Evolutionary conservation across 2,888 invertebrate species (phyloP).

Genomic region (Nudaria mundana): DNA sequence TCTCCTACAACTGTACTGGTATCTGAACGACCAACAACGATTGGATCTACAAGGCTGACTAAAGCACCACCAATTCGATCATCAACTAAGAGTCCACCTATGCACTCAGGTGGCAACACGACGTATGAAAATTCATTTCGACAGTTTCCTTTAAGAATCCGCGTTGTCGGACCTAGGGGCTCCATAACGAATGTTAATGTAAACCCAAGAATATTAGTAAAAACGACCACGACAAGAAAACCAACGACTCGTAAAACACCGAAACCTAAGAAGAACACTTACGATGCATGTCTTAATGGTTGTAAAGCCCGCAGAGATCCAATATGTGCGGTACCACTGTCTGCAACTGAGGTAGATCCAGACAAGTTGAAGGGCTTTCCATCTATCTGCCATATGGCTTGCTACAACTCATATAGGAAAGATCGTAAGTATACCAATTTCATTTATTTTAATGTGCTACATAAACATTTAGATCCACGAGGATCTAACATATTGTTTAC

Average conservation of each 20-base stretch:
- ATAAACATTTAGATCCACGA: no score
- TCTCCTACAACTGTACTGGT: conserved; percentile 6
- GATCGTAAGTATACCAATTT: conserved; percentile 52
- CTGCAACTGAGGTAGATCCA: conserved; percentile 50
- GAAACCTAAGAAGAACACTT: conserved; percentile 55
- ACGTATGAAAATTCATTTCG: background rate
- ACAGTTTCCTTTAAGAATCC: conserved; percentile 44
- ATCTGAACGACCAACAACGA: background rate
- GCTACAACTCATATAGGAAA: conserved; percentile 68
- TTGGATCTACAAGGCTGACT: background rate
- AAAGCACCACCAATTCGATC: background rate
- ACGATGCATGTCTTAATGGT: conserved; percentile 56
- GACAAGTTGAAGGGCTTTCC: conserved; percentile 68
- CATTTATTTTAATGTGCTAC: background rate
- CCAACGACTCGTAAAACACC: conserved; percentile 33
- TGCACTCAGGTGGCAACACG: no score
- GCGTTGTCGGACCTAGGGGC: conserved; percentile 58
- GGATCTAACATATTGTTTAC: no score
- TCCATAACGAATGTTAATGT: conserved; percentile 61
- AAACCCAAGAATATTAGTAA: conserved; percentile 33
- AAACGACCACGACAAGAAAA: conserved; percentile 43
- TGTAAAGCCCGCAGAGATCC: conserved; percentile 58
- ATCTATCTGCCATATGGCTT: conserved; percentile 72
- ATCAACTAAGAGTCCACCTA: background rate
- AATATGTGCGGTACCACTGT: conserved; percentile 61